Evolutionary conservation across 64 coral and sea anemone species (phyloP), one percentile per base, ranked within the genome.

Genomic region (Pachyseris speciosa): DNA sequence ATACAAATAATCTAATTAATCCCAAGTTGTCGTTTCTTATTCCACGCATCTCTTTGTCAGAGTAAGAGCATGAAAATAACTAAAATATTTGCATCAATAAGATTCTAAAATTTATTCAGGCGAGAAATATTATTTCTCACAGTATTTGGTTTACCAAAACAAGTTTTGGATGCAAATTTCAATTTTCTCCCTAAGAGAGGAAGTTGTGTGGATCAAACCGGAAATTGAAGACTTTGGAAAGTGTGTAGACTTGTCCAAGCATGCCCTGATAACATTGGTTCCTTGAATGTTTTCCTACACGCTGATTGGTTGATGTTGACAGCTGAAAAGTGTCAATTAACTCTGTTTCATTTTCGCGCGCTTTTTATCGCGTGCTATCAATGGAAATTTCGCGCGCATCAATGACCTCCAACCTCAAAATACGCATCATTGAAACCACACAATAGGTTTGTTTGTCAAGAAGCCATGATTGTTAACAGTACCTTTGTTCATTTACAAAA

Each of bases 371-470:
- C 77, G 26, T 15, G 52, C 22, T 60, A 60, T 81, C 77, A 81
- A 81, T 81, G 77, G 53, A 40, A 63, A 81, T 81, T 81, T 81
- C 53, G 51, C 77, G 77, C 77, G 77, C 77, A 16, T 81, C 11
- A 81, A 31, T 37, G 49, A 57, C 32, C 53, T 81, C 20, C 15
- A 9, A 39, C 34, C 49, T 60, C 16, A 7, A 25, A 27, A 61
- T 1, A 26, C 58, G 22, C n/a, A 26, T 49, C 45, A 6, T 9
- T n/a, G n/a, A n/a, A n/a, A n/a, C n/a, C n/a, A n/a, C n/a, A n/a
- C n/a, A n/a, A n/a, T n/a, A n/a, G n/a, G n/a, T n/a, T n/a, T n/a
- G n/a, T n/a, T n/a, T n/a, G n/a, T n/a, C n/a, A n/a, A n/a, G n/a
- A n/a, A n/a, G n/a, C n/a, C n/a, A n/a, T n/a, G n/a, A n/a, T n/a